Conservation (phyloP, 2,797 vertebrate species). For the Amniataba percoides region DNA sequence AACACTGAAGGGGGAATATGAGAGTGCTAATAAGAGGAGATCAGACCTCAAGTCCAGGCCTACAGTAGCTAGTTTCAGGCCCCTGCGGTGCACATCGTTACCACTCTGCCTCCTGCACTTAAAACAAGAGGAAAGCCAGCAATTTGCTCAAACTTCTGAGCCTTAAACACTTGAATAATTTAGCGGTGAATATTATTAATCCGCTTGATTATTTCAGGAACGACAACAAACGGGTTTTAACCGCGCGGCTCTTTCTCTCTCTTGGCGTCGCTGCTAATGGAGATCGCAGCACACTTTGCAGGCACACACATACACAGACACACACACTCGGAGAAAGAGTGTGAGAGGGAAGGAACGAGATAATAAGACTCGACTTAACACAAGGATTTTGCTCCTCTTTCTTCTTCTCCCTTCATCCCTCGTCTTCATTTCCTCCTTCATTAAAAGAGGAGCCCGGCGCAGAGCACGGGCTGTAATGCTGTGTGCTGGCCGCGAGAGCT, state of each 20-base stretch:
- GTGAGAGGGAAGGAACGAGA: constrained; percentile 52
- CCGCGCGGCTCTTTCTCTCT: constrained; percentile 36
- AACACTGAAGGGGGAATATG: constrained; percentile 12
- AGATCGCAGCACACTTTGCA: constrained; percentile 61
- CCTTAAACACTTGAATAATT: constrained; percentile 83
- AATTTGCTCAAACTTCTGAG: constrained; percentile 82
- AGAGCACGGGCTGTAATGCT: constrained; percentile 39
- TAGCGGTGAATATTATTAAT: constrained; percentile 69
- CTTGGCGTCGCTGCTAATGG: constrained; percentile 57
- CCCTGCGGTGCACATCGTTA: constrained; percentile 70
- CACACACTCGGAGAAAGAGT: constrained; percentile 26
- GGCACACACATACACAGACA: constrained; percentile 38
- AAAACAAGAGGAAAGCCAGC: constrained; percentile 56
- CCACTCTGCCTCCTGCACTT: constrained; percentile 54
- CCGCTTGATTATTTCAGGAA: constrained; percentile 74
- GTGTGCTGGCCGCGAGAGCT: constrained; percentile 50
- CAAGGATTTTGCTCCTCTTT: constrained; percentile 65
- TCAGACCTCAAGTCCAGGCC: constrained; percentile 62
- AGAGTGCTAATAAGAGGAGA: constrained; percentile 49
- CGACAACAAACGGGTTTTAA: constrained; percentile 67
- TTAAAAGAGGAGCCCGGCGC: constrained; percentile 63
- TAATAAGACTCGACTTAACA: constrained; percentile 69
- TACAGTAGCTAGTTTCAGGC: constrained; percentile 38
- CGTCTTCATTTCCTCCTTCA: constrained; percentile 75
- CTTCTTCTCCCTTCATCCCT: constrained; percentile 66